Conservation (phyloP, 2,888 invertebrate species). For the Drosophila monieri region DNA sequence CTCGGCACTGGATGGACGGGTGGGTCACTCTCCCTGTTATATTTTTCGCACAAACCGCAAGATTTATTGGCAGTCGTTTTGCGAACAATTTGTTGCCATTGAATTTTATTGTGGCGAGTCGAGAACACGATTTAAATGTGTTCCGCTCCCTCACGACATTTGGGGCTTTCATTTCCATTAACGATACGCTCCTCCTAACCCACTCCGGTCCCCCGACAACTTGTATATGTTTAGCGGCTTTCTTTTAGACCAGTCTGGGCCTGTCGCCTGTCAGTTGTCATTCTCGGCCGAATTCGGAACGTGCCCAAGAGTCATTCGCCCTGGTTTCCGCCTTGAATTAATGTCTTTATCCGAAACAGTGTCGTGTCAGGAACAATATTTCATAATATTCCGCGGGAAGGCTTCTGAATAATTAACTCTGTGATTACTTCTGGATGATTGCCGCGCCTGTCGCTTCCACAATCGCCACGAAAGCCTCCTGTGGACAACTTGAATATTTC, state of each 20-base stretch:
- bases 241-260: slow-evolving; percentile 15
- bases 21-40: slow-evolving; percentile 30
- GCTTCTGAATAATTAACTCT: slow-evolving; percentile 7
- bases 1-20: slow-evolving; percentile 18
- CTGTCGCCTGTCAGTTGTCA: slow-evolving; percentile 47
- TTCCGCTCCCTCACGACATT: slow-evolving; percentile 37
- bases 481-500: slow-evolving; percentile 39
- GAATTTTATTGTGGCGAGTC: slow-evolving; percentile 31
- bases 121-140: slow-evolving; percentile 33
- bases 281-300: slow-evolving; percentile 40
- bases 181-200: slow-evolving; percentile 26
- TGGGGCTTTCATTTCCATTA: slow-evolving; percentile 35
- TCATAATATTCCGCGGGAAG: neutral
- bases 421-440: neutral
- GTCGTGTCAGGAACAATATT: neutral
- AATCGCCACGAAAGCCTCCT: slow-evolving; percentile 5
- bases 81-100: slow-evolving; percentile 56
- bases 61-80: slow-evolving; percentile 56
- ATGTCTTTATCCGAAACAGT: slow-evolving; percentile 1
- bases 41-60: slow-evolving; percentile 23
- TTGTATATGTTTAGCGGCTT: slow-evolving; percentile 20
- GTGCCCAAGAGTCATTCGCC: slow-evolving; percentile 62
- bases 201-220: slow-evolving; percentile 22
- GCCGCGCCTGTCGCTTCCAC: slow-evolving; percentile 5
- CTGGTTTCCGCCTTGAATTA: slow-evolving; percentile 26